Conservation (phyloP, 2,797 vertebrate species). For the Diplodus sargus region DNA sequence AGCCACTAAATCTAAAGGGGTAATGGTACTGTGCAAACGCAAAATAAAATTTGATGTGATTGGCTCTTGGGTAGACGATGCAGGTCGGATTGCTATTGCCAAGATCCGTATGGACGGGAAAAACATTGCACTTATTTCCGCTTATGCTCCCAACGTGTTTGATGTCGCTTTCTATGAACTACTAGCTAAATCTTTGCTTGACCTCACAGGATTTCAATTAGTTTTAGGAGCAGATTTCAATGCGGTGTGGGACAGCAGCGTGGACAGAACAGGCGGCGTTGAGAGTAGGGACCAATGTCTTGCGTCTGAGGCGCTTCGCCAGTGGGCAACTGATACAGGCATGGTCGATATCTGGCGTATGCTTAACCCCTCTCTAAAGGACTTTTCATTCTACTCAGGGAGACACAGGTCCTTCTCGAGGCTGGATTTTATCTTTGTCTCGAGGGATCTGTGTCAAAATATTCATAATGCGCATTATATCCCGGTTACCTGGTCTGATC, state of each 20-base stretch:
- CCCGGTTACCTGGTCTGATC: neutral
- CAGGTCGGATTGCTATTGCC: too few species aligned
- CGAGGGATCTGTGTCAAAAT: neutral
- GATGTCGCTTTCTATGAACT: neutral
- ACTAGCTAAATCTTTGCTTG: neutral
- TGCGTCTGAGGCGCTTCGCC: neutral
- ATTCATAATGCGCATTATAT: neutral
- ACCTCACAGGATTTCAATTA: neutral
- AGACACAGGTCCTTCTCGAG: neutral
- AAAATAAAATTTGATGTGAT: too few species aligned
- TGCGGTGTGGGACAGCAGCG: neutral
- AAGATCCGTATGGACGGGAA: too few species aligned
- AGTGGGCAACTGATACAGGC: neutral
- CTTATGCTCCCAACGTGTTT: neutral
- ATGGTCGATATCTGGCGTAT: conserved; percentile 1
- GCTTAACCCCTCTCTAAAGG: neutral
- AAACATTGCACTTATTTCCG: neutral
- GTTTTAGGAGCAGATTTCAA: neutral
- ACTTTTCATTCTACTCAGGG: conserved; percentile 14
- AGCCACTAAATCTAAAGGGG: too few species aligned
- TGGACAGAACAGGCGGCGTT: neutral
- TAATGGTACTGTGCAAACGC: too few species aligned
- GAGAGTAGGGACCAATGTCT: neutral
- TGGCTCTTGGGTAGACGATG: too few species aligned
- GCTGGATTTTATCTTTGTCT: conserved; percentile 6